phyloP scores from a whole-genome alignment of 2,113 vertebrate genomes.

The Sebastes schlegelii region DNA sequence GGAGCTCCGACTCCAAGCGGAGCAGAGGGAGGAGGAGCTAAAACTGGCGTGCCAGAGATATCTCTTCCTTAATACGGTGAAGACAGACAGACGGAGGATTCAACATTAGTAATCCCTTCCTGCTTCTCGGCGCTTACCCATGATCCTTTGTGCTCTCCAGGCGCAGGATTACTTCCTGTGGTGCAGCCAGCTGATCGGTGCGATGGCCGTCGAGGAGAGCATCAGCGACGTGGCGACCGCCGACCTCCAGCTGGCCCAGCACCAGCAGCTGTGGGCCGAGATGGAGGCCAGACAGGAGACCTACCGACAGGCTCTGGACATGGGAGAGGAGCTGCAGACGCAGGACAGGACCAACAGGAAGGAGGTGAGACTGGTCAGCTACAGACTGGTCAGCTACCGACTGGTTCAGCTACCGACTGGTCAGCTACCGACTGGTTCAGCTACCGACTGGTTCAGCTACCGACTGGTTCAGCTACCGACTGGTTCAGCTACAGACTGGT shows the following conservation, averaged over 20 bases:
- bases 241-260: constrained; percentile 82
- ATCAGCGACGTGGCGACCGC: constrained; percentile 83
- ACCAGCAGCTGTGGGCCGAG: constrained; percentile 87
- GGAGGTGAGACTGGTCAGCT: constrained; percentile 78
- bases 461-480: too few species aligned
- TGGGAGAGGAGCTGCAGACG: constrained; percentile 83
- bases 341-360: constrained; percentile 65
- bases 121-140: background rate
- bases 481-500: too few species aligned
- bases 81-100: background rate
- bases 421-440: too few species aligned
- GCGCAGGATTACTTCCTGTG: constrained; percentile 87
- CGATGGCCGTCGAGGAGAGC: constrained; percentile 85
- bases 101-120: too few species aligned
- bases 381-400: too few species aligned
- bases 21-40: constrained; percentile 82
- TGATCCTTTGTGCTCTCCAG: constrained; percentile 43
- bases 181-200: constrained; percentile 82
- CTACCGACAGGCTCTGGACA: constrained; percentile 72
- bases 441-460: too few species aligned
- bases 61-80: constrained; percentile 85
- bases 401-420: too few species aligned
- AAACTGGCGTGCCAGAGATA: constrained; percentile 78
- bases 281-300: constrained; percentile 85
- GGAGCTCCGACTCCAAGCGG: constrained; percentile 77